Base-by-base conservation (phyloP, 2,113 vertebrate genomes). In the Oxyruncus cristatus region DNA sequence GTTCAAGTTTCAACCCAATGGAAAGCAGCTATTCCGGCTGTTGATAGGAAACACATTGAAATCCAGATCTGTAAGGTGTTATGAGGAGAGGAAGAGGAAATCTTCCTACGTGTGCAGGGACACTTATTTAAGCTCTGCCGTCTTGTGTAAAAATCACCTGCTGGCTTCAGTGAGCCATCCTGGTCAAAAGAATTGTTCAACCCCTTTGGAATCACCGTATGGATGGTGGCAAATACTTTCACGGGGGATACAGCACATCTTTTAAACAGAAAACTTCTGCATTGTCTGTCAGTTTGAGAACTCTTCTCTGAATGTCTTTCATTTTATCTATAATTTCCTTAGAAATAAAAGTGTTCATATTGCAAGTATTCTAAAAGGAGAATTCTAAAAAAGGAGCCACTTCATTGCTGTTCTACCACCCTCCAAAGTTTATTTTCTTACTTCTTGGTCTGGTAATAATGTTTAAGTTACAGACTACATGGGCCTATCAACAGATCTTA, bases 1-100 rank as follows among this genome's bases (percentile, higher is more conserved):
- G 92, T 90, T 96, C 88, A 94, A 77, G 72, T 94, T 95, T 94
- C 93, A 96, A 21, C 73, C 82, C 88, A 81, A 68, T 1, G 5
- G 83, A 95, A 95, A 93, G 71, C 74, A 80, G 78, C 66, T 76
- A 83, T 91, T 93, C 61, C 27, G 27, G 61, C 85, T 91, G 72
- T 28, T 94, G 93, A 95, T 93, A 77, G 0, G 20, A 96, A 97
- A 84, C 90, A 88, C 73, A 86, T 20, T 90, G 93, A 86, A 93
- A 92, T 65, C 50, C 52, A 52, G 75, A 86, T 77, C 88, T 86
- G 11, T 37, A 62, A 92, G 74, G 77, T 92, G 77, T 58, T 82
- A 65, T 0, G 18, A 41, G 56, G 76, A 81, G 84, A 85, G 80
- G 52, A 93, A 93, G 70, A 95, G 73, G 80, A 84, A 85, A 66